Conservation (phyloP, 2,888 invertebrate species). For the Petrophora chlorosata region DNA sequence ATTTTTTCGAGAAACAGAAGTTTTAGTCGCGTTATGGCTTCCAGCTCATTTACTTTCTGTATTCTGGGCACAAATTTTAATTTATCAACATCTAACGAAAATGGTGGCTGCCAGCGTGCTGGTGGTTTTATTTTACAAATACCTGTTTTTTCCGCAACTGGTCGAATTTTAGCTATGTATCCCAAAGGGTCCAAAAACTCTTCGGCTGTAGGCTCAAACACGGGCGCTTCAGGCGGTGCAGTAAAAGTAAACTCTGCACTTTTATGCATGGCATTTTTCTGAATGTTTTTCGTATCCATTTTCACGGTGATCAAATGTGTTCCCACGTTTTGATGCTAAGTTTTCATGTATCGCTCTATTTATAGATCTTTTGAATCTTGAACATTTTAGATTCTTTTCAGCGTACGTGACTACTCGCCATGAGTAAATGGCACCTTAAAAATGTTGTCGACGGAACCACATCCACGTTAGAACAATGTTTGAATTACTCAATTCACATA, state of each 20-base stretch:
- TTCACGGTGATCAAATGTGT: conserved; percentile 16
- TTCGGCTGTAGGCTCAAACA: conserved; percentile 88
- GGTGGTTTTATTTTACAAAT: conserved; percentile 92
- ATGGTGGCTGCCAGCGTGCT: conserved; percentile 90
- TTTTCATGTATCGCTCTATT: not conserved
- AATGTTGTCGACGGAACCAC: conserved; percentile 6
- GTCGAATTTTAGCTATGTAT: conserved; percentile 89
- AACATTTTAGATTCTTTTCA: conserved; percentile 13
- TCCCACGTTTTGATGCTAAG: not conserved
- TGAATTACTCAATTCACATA: not conserved
- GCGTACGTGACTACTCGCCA: conserved; percentile 79
- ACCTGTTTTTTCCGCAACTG: conserved; percentile 88
- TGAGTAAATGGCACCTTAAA: conserved; percentile 79
- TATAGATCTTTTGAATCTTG: conserved; percentile 6
- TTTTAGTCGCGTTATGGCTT: conserved; percentile 89
- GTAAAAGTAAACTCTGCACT: conserved; percentile 80
- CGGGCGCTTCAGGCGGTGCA: conserved; percentile 86
- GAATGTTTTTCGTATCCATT: conserved; percentile 79
- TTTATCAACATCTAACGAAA: conserved; percentile 89
- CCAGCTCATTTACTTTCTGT: conserved; percentile 81
- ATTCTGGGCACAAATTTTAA: conserved; percentile 81
- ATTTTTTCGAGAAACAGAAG: conserved; percentile 89
- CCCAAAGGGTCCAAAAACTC: conserved; percentile 89
- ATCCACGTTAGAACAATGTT: conserved; percentile 9
- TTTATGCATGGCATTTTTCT: conserved; percentile 81